Percentiles rank a stretch among this genome's conserved stretches.
Evolutionary conservation across 1,140 invertebrate species (phyloP).

Genomic region (Drosophila oshimai): DNA sequence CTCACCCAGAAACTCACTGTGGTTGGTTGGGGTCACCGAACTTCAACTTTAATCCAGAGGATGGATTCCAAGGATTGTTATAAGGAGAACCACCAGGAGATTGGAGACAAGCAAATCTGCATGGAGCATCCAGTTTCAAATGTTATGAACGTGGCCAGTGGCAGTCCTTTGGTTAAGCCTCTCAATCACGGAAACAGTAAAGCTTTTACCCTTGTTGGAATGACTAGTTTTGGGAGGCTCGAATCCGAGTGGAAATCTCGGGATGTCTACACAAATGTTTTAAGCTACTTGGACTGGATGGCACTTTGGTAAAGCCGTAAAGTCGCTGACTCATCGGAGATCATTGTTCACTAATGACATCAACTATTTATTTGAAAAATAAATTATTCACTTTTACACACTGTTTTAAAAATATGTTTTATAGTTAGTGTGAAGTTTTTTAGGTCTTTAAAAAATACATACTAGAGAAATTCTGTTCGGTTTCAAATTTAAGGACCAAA

Average conservation of each 20-base stretch:
- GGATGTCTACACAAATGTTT: not conserved
- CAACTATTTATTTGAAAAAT: too few species aligned
- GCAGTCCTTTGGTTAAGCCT: not conserved
- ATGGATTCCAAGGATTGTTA: not conserved
- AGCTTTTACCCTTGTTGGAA: not conserved
- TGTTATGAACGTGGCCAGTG: not conserved
- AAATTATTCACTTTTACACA: too few species aligned
- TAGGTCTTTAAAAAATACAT: too few species aligned
- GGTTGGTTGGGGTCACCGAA: not conserved
- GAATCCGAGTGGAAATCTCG: not conserved
- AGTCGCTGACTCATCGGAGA: too few species aligned
- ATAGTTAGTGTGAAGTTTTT: too few species aligned
- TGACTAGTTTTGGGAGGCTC: not conserved
- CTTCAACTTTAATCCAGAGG: not conserved
- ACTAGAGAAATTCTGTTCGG: too few species aligned
- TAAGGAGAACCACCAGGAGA: not conserved
- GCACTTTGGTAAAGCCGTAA: not conserved
- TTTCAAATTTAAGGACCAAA: too few species aligned
- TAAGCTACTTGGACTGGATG: not conserved
- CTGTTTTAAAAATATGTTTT: too few species aligned
- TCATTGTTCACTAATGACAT: too few species aligned
- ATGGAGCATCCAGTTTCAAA: not conserved
- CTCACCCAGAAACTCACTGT: not conserved
- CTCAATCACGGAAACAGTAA: not conserved
- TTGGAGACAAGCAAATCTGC: not conserved